Percentiles rank a stretch among this genome's conserved stretches.
Conservation (phyloP, 2,797 vertebrate genomes). For the Pteropus rufus region DNA sequence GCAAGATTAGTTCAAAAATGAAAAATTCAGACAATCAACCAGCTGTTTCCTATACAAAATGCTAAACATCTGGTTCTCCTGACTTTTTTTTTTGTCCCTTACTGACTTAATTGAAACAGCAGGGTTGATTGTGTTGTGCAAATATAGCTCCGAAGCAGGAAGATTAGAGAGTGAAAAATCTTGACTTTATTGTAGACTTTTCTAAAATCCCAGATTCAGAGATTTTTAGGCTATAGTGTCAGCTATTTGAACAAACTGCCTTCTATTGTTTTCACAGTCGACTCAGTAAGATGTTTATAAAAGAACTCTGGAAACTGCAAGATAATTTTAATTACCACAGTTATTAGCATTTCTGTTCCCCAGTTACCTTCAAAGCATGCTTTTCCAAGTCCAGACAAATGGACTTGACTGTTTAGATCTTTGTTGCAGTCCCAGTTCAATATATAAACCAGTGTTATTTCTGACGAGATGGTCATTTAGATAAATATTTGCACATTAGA, state of each 20-base stretch:
- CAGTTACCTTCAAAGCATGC: slow-evolving; percentile 24
- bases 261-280: slow-evolving; percentile 50
- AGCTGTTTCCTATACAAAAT: slow-evolving; percentile 71
- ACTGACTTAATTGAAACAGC: slow-evolving; percentile 73
- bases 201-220: slow-evolving; percentile 55
- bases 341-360: slow-evolving; percentile 52
- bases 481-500: not conserved
- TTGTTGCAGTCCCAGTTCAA: not conserved
- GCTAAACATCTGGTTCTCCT: slow-evolving; percentile 71
- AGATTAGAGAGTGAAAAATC: slow-evolving; percentile 65
- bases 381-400: slow-evolving; percentile 36
- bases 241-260: slow-evolving; percentile 59
- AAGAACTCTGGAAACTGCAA: slow-evolving; percentile 47
- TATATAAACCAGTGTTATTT: not conserved
- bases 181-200: slow-evolving; percentile 60
- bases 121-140: slow-evolving; percentile 72
- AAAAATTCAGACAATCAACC: slow-evolving; percentile 71
- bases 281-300: slow-evolving; percentile 51
- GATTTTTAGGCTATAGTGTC: slow-evolving; percentile 34
- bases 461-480: not conserved
- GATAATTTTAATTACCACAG: slow-evolving; percentile 58
- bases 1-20: slow-evolving; percentile 68
- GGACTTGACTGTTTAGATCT: not conserved
- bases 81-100: slow-evolving; percentile 19
- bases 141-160: slow-evolving; percentile 62